Evolutionary conservation across 2,113 vertebrate genomes (phyloP).

Genomic region (Carassius auratus): DNA sequence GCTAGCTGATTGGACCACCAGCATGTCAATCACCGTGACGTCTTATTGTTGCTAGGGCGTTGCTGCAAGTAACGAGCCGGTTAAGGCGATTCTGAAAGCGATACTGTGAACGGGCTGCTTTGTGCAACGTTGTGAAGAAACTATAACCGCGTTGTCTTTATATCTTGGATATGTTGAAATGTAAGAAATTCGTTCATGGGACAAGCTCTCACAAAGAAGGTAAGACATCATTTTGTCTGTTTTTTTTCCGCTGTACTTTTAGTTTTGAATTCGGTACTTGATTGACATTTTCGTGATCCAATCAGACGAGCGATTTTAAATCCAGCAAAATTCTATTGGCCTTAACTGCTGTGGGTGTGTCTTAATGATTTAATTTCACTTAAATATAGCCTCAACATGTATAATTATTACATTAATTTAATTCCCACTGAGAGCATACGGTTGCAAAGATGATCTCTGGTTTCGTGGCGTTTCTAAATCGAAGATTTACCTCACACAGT

Average conservation of each 20-base stretch:
- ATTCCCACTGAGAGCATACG: too few species aligned
- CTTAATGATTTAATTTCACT: neutral
- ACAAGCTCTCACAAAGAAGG: slow-evolving; percentile 20
- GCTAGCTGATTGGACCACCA: slow-evolving; percentile 35
- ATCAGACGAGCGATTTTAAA: slow-evolving; percentile 20
- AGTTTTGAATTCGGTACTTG: slow-evolving; percentile 29
- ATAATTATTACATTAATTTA: neutral
- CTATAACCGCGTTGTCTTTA: neutral
- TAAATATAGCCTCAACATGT: neutral
- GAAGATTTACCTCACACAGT: neutral
- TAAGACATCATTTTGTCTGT: slow-evolving; percentile 1
- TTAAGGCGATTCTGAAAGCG: slow-evolving; percentile 40
- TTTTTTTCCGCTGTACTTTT: neutral
- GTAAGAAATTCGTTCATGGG: neutral
- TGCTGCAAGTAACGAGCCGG: slow-evolving; percentile 54
- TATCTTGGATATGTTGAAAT: slow-evolving; percentile 10
- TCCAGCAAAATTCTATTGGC: slow-evolving; percentile 34
- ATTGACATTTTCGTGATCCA: slow-evolving; percentile 30
- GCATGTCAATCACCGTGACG: slow-evolving; percentile 58
- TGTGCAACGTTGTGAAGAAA: neutral
- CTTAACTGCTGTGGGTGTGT: neutral
- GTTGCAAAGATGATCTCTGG: neutral
- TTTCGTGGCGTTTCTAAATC: neutral
- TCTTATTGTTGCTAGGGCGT: slow-evolving; percentile 65
- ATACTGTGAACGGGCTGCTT: slow-evolving; percentile 28